Evolutionary conservation across 2,113 vertebrate genomes (phyloP).

Genomic region (Ceyx margarethae): DNA sequence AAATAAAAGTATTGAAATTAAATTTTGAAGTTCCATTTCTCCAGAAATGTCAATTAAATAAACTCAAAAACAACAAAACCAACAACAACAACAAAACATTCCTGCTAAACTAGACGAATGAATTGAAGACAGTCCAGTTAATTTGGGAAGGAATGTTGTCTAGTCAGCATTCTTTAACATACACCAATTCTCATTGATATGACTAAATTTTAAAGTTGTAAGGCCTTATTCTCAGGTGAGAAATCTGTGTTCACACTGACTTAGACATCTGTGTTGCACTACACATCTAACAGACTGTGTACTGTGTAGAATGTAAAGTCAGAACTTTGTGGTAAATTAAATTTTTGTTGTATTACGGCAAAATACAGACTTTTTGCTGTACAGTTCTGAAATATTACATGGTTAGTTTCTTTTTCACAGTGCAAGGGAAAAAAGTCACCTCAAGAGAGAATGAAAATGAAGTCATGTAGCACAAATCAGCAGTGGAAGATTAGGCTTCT

Average conservation of each 20-base stretch:
- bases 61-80: no score
- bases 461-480: background rate
- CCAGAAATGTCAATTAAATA: background rate
- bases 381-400: background rate
- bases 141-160: background rate
- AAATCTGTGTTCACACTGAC: background rate
- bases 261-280: background rate
- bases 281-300: rapidly evolving
- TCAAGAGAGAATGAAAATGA: background rate
- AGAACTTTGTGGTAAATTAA: background rate
- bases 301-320: rapidly evolving
- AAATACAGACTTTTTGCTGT: background rate
- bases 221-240: background rate
- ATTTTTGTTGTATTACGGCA: background rate
- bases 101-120: background rate
- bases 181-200: background rate
- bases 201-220: background rate
- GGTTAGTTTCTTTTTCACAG: background rate
- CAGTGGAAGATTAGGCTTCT: background rate
- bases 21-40: background rate
- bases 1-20: background rate
- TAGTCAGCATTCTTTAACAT: background rate
- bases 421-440: background rate
- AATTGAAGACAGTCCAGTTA: background rate
- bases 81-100: background rate